Evolutionary conservation across 1,140 invertebrate genomes (phyloP), one percentile per base, ranked within the genome.

Genomic region (Phthorimaea operculella): DNA sequence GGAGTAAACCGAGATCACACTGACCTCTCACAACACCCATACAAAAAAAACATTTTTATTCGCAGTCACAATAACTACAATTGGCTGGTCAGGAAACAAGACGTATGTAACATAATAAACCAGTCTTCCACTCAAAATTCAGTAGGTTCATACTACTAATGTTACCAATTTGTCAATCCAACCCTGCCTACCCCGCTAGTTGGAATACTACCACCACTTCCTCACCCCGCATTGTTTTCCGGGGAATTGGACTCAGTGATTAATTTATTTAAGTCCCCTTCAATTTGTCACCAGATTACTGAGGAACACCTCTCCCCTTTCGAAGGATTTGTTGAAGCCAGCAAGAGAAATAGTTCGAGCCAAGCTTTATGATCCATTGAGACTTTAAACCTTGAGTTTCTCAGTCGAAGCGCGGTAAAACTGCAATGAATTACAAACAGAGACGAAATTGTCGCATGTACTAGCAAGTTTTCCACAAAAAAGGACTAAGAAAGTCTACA

Each of bases 221-320:
- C 36, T 53, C 62, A 61, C 67, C 71, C 66, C 63, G 60, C 72
- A 80, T 80, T 82, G 79, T 82, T 79, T 39, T 79, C 76, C 73
- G 59, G 63, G 63, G 77, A 82, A 82, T 82, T 82, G 79, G 76
- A 80, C 61, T 52, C 65, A 47, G 63, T 79, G 79, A 82, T 82
- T 82, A 82, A 82, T 82, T 79, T 74, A 75, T 74, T 77, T 72
- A 73, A 78, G 66, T 72, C 76, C 76, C 78, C 79, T 70, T 76
- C 69, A 72, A 73, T 76, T 74, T 72, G 70, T 74, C 64, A 66
- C 57, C 63, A 64, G 67, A 68, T 58, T 59, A 61, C 60, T 60
- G 62, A 54, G 51, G 59, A 60, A 54, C 5, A 58, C 58, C 57
- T 60, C 56, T 47, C 59, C 33, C 54, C 17, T 39, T 59, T 50